Percentiles rank a stretch among this genome's conserved stretches.
Evolutionary conservation across 2,797 vertebrate genomes (phyloP).

Genomic region (Centroberyx gerrardi): DNA sequence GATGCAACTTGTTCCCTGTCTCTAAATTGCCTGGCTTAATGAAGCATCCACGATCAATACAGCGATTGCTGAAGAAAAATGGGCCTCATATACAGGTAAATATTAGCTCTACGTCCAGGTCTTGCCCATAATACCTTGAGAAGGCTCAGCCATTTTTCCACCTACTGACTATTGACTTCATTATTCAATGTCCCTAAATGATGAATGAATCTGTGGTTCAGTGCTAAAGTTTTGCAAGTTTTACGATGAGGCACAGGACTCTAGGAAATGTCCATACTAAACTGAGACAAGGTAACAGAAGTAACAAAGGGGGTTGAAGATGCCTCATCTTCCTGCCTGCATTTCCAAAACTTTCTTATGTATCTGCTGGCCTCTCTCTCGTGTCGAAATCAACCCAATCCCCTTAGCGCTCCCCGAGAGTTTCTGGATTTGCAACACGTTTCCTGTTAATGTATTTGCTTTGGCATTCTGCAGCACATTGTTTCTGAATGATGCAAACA

Average conservation of each 20-base stretch:
- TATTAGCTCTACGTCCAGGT: slow-evolving; percentile 49
- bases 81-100: slow-evolving; percentile 56
- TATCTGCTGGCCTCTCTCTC: not conserved
- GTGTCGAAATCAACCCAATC: too few species aligned
- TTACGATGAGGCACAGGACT: not conserved
- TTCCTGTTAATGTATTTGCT: too few species aligned
- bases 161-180: slow-evolving; percentile 31
- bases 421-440: too few species aligned
- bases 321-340: not conserved
- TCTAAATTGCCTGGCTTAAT: slow-evolving; percentile 72
- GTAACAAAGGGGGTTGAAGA: not conserved
- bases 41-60: slow-evolving; percentile 68
- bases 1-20: slow-evolving; percentile 48
- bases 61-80: slow-evolving; percentile 60
- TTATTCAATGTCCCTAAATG: slow-evolving; percentile 52
- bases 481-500: too few species aligned
- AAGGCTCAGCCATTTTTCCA: slow-evolving; percentile 25
- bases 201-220: slow-evolving; percentile 39
- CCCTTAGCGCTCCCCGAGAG: too few species aligned
- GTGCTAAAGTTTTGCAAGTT: slow-evolving; percentile 21
- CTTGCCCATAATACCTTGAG: slow-evolving; percentile 37
- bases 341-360: not conserved
- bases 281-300: not conserved
- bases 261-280: not conserved
- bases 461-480: too few species aligned